Base-by-base conservation (phyloP, 2,888 invertebrate species). In the Spodoptera littoralis region DNA sequence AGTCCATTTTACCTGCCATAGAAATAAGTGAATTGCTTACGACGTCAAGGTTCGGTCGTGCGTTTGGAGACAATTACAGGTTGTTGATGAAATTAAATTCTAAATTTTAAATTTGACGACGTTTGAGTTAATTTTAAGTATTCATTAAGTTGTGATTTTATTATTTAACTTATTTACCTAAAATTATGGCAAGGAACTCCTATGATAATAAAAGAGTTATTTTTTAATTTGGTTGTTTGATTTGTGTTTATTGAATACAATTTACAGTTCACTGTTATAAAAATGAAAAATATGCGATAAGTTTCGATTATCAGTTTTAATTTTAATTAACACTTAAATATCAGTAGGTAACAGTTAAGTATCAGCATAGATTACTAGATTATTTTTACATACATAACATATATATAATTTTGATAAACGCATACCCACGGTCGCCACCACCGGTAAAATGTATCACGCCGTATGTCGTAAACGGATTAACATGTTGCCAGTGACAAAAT, bases 101-200 rank as follows among this genome's bases (percentile, higher is more conserved):
- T 67, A 92, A 92, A 89, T 86, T 89, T 75, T 6, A 84, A 88
- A 88, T 87, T 90, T 76, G 77, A 82, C 82, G 90, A 84, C 90
- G 91, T 89, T 89, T 83, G 85, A 87, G 87, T 92, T 93, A 93
- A 92, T 93, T 93, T 92, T 94, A 93, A 93, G 92, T 92, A 91
- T 93, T 93, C 93, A 88, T 92, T 94, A 93, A 92, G 93, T 93
- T 93, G 92, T 93, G 92, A 92, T 91, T 91, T 92, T 92, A 92
- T 93, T 93, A 90, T 92, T 92, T 92, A 93, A 92, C 92, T 93
- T 93, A 93, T 94, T 92, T 92, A 93, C 88, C 89, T 93, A 89
- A 94, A 94, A 94, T 94, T 94, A 94, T 93, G 93, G 92, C 93
- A 93, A 93, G 91, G 92, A 91, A 90, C 89, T 90, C 89, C 88